Conservation (phyloP, 2,888 invertebrate species). For the Acronicta psi region DNA sequence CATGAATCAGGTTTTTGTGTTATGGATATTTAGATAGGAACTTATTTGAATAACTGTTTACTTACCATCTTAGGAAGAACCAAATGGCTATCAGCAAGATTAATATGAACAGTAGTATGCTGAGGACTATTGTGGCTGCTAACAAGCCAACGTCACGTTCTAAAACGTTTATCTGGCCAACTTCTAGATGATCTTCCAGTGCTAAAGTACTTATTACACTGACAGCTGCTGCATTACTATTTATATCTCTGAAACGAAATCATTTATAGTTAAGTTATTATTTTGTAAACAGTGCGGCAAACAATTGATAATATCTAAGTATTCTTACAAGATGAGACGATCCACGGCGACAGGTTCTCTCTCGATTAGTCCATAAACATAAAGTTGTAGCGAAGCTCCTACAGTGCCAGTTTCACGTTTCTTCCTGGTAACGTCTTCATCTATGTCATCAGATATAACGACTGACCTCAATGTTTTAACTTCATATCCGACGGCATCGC, state of each 20-base stretch:
- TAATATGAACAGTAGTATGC: conserved; percentile 76
- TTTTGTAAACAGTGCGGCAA: not conserved
- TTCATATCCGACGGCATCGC: conserved; percentile 74
- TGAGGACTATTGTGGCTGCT: conserved; percentile 79
- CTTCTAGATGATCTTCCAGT: conserved; percentile 80
- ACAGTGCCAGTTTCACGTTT: conserved; percentile 55
- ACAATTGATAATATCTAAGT: conserved; percentile 6
- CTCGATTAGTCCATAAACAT: conserved; percentile 76
- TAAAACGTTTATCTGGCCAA: conserved; percentile 65
- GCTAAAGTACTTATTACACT: conserved; percentile 72
- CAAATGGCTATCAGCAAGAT: conserved; percentile 72
- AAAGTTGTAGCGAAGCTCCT: conserved; percentile 73
- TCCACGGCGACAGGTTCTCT: conserved; percentile 73
- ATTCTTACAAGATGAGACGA: conserved; percentile 70
- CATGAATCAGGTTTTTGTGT: conserved; percentile 39
- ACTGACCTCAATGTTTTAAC: conserved; percentile 78
- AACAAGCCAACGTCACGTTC: conserved; percentile 78
- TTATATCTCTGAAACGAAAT: conserved; percentile 76
- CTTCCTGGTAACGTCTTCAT: conserved; percentile 55
- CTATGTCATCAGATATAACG: conserved; percentile 70
- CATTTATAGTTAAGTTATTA: conserved; percentile 18
- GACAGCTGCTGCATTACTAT: conserved; percentile 63
- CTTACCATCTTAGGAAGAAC: conserved; percentile 81
- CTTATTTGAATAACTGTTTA: conserved; percentile 62
- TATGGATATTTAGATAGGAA: conserved; percentile 27